These are phyloP conservation scores for Alexandromys oeconomus DNA, from an alignment of 2,797 vertebrate genomes.

Conservation along the genomic window DNA sequence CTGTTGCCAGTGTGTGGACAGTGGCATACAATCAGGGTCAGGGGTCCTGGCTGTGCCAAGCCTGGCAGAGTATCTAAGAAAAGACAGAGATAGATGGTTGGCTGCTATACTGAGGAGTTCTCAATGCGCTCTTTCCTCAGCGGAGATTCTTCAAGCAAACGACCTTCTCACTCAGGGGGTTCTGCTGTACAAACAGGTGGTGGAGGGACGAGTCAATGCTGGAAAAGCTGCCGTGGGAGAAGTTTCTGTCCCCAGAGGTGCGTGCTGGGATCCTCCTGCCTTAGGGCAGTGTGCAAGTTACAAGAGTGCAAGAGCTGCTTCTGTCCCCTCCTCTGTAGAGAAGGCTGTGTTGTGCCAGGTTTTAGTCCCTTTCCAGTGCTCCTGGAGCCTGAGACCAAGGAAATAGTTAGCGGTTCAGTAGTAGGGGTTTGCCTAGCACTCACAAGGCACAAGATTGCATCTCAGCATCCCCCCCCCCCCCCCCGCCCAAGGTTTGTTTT, in stretches of 20 bases:
- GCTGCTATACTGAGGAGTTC: accelerated
- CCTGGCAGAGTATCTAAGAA: not conserved
- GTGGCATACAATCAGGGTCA: not conserved
- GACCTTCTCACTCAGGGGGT: slow-evolving; percentile 90
- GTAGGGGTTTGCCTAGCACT: not conserved
- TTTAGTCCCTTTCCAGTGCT: not conserved
- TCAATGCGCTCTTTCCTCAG: slow-evolving; percentile 77
- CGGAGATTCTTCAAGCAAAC: slow-evolving; percentile 92
- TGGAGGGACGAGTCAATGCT: slow-evolving; percentile 62
- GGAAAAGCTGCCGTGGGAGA: slow-evolving; percentile 30
- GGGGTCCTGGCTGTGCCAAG: not conserved
- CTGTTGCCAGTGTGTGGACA: not conserved
- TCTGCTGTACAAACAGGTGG: slow-evolving; percentile 87
- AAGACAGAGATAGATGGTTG: not conserved
- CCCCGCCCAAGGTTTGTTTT: not conserved
- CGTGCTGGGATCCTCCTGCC: not conserved
- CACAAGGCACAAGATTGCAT: not conserved
- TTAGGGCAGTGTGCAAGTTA: not conserved
- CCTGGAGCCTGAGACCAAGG: not conserved
- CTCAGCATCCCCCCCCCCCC: too few species aligned
- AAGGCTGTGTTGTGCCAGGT: accelerated
- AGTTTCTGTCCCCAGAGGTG: slow-evolving; percentile 75
- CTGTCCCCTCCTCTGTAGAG: not conserved
- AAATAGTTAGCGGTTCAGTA: too few species aligned
- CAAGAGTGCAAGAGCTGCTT: not conserved